Conservation (phyloP, 2,113 vertebrate species). For the Phylloscopus whistleri region DNA sequence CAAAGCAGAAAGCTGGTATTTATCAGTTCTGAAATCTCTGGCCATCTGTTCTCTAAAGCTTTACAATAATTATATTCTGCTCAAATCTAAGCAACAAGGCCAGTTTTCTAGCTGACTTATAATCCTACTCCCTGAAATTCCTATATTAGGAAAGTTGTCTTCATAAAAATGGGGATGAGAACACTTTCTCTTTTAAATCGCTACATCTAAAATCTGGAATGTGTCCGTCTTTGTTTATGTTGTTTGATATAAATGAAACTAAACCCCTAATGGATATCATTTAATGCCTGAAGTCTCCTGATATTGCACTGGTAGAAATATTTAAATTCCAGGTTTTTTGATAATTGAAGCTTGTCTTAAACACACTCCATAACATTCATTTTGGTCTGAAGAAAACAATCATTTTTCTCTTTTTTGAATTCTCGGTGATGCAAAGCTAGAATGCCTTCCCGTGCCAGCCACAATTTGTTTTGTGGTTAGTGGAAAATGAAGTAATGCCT, state of each 20-base stretch:
- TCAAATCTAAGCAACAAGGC: constrained; percentile 24
- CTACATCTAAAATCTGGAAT: neutral
- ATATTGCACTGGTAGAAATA: constrained; percentile 9
- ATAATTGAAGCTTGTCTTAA: constrained; percentile 24
- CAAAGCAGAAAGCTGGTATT: constrained; percentile 9
- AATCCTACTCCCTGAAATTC: constrained; percentile 18
- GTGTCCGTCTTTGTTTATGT: neutral
- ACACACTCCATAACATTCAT: neutral
- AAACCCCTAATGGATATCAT: neutral
- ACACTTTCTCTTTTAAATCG: neutral
- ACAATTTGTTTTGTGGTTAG: neutral
- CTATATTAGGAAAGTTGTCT: neutral
- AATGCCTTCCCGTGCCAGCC: neutral
- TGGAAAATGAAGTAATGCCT: constrained; percentile 29
- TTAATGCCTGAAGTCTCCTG: neutral
- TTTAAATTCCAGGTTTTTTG: constrained; percentile 27
- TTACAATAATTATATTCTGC: constrained; percentile 38
- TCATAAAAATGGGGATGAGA: neutral
- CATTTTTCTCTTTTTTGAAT: constrained; percentile 17
- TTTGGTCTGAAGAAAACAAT: constrained; percentile 30
- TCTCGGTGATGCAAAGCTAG: neutral
- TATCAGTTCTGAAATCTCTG: constrained; percentile 37
- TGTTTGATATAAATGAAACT: neutral
- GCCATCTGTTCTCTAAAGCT: constrained; percentile 56
- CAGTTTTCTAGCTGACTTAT: constrained; percentile 21